Percentiles rank a stretch among this genome's conserved stretches.
phyloP scores from a whole-genome alignment of 1,140 invertebrate genomes.

The Trichonephila clavipes region DNA sequence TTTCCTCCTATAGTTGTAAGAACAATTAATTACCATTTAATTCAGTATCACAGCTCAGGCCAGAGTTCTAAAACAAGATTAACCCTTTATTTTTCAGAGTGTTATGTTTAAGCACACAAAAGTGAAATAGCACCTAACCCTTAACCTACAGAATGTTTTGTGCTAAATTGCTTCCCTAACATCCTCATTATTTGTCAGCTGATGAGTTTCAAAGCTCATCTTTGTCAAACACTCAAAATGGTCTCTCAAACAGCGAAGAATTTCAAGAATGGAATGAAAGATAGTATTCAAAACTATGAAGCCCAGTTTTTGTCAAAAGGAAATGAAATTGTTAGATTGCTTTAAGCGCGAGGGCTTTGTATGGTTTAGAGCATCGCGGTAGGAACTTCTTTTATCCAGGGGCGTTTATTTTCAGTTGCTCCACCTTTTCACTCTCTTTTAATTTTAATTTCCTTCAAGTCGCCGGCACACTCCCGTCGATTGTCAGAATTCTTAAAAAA shows the following conservation, averaged over 20 bases:
- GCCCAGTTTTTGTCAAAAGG: background rate
- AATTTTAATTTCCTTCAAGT: constrained; percentile 53
- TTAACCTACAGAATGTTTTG: background rate
- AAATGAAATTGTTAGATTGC: constrained; percentile 36
- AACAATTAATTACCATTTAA: too few species aligned
- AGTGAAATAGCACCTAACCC: too few species aligned
- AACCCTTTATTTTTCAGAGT: background rate
- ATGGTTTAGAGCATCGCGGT: constrained; percentile 27
- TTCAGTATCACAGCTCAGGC: too few species aligned
- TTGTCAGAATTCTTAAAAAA: constrained; percentile 63
- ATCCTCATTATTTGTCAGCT: constrained; percentile 8
- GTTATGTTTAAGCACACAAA: background rate
- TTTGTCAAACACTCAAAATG: background rate
- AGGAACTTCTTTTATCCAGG: constrained; percentile 43
- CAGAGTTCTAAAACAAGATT: background rate
- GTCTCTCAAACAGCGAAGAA: background rate
- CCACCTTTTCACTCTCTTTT: constrained; percentile 37
- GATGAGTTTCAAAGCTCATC: constrained; percentile 5
- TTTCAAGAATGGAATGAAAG: constrained; percentile 21
- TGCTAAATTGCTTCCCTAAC: background rate
- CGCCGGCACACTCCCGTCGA: constrained; percentile 16
- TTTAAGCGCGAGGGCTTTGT: constrained; percentile 15
- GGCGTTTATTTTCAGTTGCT: constrained; percentile 60
- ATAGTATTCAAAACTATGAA: constrained; percentile 42
- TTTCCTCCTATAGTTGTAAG: too few species aligned